Evolutionary conservation across 1,140 invertebrate species (phyloP), one percentile per base, ranked within the genome.

Genomic region (Drosophila eugracilis): DNA sequence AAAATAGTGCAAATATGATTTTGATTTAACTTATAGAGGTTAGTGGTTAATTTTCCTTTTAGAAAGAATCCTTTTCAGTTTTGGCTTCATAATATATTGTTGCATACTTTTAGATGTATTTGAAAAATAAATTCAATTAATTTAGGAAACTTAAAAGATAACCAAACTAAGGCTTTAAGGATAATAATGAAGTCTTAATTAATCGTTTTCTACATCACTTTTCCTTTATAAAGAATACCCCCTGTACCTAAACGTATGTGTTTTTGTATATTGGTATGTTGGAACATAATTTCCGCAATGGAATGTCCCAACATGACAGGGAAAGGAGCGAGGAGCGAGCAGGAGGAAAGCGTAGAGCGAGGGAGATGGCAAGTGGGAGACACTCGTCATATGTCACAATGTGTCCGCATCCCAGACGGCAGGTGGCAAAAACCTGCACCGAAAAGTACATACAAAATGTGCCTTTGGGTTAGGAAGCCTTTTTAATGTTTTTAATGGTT

Each of bases 241-340:
- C 34, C 60, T 52, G 63, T 67, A 42, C 17, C 7, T 44, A 17
- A 44, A 21, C 30, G 5, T 55, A 54, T 48, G 45, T 78, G 44
- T 58, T 47, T 65, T 15, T 52, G 41, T 66, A 47, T 67, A 45
- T 83, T 37, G 34, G 37, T 73, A 54, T 69, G 41, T 39, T 49
- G 62, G 52, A 77, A 74, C 78, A 83, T 69, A 63, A 74, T 81
- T 78, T 83, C 74, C 74, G 78, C 78, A 74, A 45, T 60, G 77
- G 54, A 58, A 79, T 77, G 69, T 78, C 44, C 65, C 72, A 52
- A 63, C 70, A 39, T 70, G 42, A 39, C 24, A 60, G 22, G 15
- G 45, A 41, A 22, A 21, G 30, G 12, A 36, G 12, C 22, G 48
- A 24, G 15, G n/a, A n/a, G 30, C 30, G 4, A 32, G 9, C 52